Conservation (phyloP, 2,797 vertebrate genomes). For the Platalea minor region DNA sequence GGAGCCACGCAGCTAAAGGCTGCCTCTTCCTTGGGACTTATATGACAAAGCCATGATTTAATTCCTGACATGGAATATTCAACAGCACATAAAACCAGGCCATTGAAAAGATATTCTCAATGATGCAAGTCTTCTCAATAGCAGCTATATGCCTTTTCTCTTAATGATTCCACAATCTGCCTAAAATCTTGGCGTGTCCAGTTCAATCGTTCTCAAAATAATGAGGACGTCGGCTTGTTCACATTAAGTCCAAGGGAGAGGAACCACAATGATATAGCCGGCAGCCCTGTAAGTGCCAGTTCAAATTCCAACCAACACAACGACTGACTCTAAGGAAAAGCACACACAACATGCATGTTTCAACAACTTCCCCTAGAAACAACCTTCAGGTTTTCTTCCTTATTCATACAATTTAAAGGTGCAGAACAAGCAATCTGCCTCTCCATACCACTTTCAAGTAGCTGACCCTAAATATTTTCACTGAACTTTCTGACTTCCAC, state of each 20-base stretch:
- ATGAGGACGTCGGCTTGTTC: background rate
- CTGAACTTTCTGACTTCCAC: background rate
- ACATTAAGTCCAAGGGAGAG: background rate
- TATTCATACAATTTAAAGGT: background rate
- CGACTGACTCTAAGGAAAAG: background rate
- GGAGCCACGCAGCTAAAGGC: background rate
- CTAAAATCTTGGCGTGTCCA: background rate
- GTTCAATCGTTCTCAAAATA: background rate
- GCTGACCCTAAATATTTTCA: background rate
- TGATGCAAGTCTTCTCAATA: background rate
- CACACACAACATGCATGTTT: background rate
- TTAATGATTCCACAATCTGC: background rate
- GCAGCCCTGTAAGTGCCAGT: background rate
- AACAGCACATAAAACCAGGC: background rate
- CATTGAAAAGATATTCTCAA: background rate
- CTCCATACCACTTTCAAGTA: background rate
- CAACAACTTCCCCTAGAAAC: background rate
- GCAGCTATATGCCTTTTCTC: background rate
- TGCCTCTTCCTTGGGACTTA: constrained; percentile 3
- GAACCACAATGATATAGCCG: background rate
- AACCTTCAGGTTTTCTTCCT: background rate
- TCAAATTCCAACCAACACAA: background rate
- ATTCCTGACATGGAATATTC: background rate
- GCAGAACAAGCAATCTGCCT: background rate
- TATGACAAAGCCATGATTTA: constrained; percentile 12